Percentiles rank a stretch among this genome's conserved stretches.
phyloP scores from a whole-genome alignment of 2,888 invertebrate genomes.

The Xestia rhomboidea region DNA sequence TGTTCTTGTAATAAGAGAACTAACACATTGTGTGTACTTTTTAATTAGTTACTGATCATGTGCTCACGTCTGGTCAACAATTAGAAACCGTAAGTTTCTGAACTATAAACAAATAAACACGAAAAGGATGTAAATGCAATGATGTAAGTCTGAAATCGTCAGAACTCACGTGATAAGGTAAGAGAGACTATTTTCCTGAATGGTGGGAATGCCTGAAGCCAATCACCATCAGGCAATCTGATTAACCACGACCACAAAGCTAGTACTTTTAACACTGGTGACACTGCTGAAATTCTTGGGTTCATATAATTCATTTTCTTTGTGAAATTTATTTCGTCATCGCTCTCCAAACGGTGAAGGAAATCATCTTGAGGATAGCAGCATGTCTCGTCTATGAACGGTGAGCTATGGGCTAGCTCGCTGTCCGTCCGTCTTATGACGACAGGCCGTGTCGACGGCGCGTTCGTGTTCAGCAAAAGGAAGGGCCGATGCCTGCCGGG shows the following conservation, averaged over 20 bases:
- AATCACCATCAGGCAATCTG: neutral
- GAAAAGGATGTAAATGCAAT: conserved; percentile 60
- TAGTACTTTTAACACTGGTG: neutral
- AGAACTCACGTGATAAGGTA: neutral
- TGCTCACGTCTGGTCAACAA: conserved; percentile 63
- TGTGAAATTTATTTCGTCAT: neutral
- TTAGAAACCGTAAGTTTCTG: conserved; percentile 48
- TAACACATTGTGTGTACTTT: conserved; percentile 51
- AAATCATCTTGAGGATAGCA: neutral
- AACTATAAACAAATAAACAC: conserved; percentile 56
- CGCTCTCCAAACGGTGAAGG: neutral
- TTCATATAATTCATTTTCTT: neutral
- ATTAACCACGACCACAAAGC: neutral
- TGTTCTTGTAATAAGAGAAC: conserved; percentile 46
- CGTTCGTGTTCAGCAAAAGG: too few species aligned
- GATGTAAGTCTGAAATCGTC: conserved; percentile 40
- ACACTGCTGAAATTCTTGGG: neutral
- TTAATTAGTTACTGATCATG: conserved; percentile 62
- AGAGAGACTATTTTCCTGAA: conserved; percentile 1
- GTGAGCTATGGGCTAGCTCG: too few species aligned
- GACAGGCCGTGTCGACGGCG: too few species aligned
- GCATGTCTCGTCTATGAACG: too few species aligned
- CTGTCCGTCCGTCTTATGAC: too few species aligned
- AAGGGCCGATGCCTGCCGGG: too few species aligned
- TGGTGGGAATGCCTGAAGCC: neutral